Conservation (phyloP, 2,113 vertebrate genomes). For the Chaetorhynchus papuensis region DNA sequence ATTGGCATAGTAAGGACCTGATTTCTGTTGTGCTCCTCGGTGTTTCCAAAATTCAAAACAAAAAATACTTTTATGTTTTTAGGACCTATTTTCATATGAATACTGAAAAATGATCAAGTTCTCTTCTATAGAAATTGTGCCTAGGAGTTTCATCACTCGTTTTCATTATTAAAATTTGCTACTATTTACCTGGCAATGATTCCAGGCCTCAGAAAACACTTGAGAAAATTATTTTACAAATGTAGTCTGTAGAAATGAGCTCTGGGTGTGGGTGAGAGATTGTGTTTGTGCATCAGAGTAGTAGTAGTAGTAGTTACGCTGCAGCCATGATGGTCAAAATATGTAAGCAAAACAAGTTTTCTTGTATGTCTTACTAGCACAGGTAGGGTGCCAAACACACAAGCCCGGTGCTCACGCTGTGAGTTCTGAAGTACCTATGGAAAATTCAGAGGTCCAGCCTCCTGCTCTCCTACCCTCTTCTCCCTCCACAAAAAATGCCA, state of each 20-base stretch:
- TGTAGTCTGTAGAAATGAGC: neutral
- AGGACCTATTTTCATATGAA: neutral
- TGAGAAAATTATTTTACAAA: neutral
- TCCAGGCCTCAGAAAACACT: neutral
- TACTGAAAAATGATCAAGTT: neutral
- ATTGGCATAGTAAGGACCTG: neutral
- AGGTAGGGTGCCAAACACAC: neutral
- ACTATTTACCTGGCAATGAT: neutral
- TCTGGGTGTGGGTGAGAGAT: neutral
- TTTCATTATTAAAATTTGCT: neutral
- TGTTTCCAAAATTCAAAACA: neutral
- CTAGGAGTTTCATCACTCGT: neutral
- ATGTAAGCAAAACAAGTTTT: neutral
- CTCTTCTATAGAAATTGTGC: neutral
- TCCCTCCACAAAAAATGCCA: neutral
- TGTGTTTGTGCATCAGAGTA: neutral
- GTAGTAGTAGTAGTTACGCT: neutral
- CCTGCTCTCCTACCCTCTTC: neutral
- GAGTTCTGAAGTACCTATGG: neutral
- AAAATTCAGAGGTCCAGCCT: neutral
- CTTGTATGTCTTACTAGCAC: neutral
- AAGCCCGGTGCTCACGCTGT: neutral
- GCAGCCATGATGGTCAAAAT: neutral
- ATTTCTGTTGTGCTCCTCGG: neutral
- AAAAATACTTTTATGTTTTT: neutral